A percentile compares a stretch with the other conserved stretches of the same genome.
These are phyloP conservation scores for Drosophila trapezifrons DNA, from an alignment of 1,140 invertebrate genomes.

Conservation along the genomic window DNA sequence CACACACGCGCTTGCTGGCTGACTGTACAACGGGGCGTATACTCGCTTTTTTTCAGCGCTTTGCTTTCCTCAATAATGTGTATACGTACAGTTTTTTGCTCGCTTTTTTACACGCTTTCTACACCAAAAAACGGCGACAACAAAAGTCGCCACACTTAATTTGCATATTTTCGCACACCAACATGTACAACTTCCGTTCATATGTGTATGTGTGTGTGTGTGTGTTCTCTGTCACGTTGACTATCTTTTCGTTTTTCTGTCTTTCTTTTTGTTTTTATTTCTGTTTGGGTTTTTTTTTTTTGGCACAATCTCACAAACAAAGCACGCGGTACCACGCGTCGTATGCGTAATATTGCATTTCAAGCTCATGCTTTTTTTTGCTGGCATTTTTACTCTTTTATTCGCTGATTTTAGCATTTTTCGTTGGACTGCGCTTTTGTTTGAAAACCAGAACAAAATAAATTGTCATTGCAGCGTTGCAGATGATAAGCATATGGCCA, in stretches of 20 bases:
- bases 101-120: slow-evolving; percentile 75
- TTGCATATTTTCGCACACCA: slow-evolving; percentile 77
- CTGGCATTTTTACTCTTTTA: slow-evolving; percentile 17
- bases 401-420: slow-evolving; percentile 41
- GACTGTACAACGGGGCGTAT: slow-evolving; percentile 78
- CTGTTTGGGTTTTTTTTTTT: slow-evolving; percentile 43
- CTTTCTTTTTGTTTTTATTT: slow-evolving; percentile 42
- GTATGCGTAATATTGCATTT: slow-evolving; percentile 80
- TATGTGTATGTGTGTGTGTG: slow-evolving; percentile 40
- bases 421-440: slow-evolving; percentile 57
- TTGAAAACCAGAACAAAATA: slow-evolving; percentile 61
- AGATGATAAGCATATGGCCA: slow-evolving; percentile 63
- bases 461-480: slow-evolving; percentile 58
- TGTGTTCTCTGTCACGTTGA: slow-evolving; percentile 68
- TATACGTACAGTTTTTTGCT: slow-evolving; percentile 60
- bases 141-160: slow-evolving; percentile 79
- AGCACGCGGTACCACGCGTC: slow-evolving; percentile 59
- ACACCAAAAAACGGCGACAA: slow-evolving; percentile 56
- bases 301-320: slow-evolving; percentile 42
- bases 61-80: slow-evolving; percentile 70
- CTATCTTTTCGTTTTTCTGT: slow-evolving; percentile 57
- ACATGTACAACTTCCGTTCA: slow-evolving; percentile 43
- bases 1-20: slow-evolving; percentile 28
- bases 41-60: slow-evolving; percentile 71
- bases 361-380: slow-evolving; percentile 41